Evolutionary conservation across 1,140 invertebrate species (phyloP).

Genomic region (Orchesella cincta): DNA sequence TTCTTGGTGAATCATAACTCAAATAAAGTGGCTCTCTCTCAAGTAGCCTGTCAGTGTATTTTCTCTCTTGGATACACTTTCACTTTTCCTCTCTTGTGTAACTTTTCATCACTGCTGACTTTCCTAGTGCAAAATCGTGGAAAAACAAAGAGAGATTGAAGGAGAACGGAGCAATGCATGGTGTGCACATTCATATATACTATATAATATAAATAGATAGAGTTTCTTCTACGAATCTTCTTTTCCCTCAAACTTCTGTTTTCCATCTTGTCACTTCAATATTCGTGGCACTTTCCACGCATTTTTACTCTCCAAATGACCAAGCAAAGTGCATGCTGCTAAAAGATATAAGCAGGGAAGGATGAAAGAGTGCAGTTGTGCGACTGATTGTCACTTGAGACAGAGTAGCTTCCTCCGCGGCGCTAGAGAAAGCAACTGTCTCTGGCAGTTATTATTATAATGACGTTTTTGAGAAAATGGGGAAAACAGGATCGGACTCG

Average conservation of each 20-base stretch:
- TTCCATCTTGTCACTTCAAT: neutral
- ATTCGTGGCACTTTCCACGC: neutral
- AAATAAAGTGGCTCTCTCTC: constrained; percentile 9
- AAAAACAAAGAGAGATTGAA: neutral
- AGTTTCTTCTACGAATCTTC: no score
- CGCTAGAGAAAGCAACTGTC: neutral
- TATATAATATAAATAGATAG: no score
- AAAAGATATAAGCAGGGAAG: neutral
- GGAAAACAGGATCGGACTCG: neutral
- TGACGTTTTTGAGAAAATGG: neutral
- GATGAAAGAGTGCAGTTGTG: neutral
- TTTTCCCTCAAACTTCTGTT: no score
- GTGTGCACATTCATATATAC: no score
- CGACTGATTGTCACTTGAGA: neutral
- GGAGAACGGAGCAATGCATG: no score
- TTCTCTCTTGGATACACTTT: no score
- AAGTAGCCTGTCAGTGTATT: no score
- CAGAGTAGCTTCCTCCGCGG: no score
- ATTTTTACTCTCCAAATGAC: no score
- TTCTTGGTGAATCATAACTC: neutral
- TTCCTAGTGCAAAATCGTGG: neutral
- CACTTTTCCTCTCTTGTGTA: no score
- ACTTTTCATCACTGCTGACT: no score
- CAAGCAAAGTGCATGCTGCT: neutral
- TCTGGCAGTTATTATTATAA: constrained; percentile 1